phyloP scores from a whole-genome alignment of 2,797 vertebrate species.

The Karalla daura region DNA sequence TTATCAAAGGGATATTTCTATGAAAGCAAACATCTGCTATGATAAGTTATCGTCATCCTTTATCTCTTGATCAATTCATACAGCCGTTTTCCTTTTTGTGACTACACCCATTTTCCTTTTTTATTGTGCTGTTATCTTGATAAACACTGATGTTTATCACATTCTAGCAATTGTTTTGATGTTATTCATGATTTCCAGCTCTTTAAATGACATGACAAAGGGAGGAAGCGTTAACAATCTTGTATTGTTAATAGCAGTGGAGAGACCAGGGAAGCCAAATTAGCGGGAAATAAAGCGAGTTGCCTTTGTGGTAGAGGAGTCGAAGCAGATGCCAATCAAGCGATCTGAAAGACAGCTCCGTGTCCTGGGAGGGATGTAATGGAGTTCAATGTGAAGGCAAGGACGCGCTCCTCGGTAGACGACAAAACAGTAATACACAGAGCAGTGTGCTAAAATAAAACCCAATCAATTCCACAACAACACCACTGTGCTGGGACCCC shows the following conservation, averaged over 20 bases:
- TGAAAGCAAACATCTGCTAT: constrained; percentile 73
- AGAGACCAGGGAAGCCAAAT: constrained; percentile 40
- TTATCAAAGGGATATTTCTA: constrained; percentile 77
- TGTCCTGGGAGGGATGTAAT: constrained; percentile 74
- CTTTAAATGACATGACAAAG: constrained; percentile 58
- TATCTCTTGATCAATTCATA: constrained; percentile 70
- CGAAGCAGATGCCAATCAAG: constrained; percentile 79
- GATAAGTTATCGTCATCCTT: constrained; percentile 69
- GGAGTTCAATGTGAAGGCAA: constrained; percentile 85
- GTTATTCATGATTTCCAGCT: constrained; percentile 55
- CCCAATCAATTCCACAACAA: constrained; percentile 75
- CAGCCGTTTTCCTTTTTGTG: constrained; percentile 50
- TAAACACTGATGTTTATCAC: constrained; percentile 66
- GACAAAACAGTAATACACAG: constrained; percentile 70
- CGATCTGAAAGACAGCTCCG: constrained; percentile 73
- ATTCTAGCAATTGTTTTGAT: constrained; percentile 56
- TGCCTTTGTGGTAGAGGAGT: constrained; percentile 46
- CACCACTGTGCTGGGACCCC: constrained; percentile 67
- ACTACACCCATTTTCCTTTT: constrained; percentile 41
- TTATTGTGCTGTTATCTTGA: constrained; percentile 57
- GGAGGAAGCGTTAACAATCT: constrained; percentile 34
- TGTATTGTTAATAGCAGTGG: constrained; percentile 50
- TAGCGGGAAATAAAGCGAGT: constrained; percentile 55
- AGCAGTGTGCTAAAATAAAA: constrained; percentile 71
- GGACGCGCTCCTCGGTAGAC: constrained; percentile 66